These are phyloP conservation scores for Chrysemys picta DNA, from an alignment of 2,113 vertebrate species.

Conservation along the genomic window DNA sequence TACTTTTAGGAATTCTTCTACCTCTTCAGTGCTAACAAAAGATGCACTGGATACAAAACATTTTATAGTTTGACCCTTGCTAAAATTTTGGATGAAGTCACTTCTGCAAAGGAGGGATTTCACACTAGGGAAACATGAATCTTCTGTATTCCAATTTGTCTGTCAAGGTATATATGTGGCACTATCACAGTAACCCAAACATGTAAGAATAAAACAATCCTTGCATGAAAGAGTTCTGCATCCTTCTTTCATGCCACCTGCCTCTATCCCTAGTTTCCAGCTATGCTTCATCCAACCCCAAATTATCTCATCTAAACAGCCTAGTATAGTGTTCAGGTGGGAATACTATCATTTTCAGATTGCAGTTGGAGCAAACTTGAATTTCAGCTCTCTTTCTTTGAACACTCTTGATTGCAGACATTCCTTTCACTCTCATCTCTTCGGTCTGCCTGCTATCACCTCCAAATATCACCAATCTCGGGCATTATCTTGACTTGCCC, in stretches of 20 bases:
- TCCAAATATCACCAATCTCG: not conserved
- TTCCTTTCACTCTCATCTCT: not conserved
- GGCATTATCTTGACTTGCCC: not conserved
- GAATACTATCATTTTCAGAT: not conserved
- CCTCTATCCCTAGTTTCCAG: not conserved
- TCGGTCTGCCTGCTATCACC: not conserved
- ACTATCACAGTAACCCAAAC: not conserved
- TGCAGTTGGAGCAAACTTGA: not conserved
- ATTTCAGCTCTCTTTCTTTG: not conserved
- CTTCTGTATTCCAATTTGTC: not conserved
- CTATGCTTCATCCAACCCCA: not conserved
- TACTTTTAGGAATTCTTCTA: not conserved
- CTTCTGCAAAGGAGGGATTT: not conserved
- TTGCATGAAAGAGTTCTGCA: not conserved
- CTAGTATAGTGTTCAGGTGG: not conserved
- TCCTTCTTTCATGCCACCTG: not conserved
- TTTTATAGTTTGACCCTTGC: not conserved
- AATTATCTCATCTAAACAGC: not conserved
- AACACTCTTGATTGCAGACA: not conserved
- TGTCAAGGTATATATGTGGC: not conserved
- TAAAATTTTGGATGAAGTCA: not conserved
- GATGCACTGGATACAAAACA: not conserved
- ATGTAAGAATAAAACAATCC: not conserved
- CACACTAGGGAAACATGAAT: not conserved
- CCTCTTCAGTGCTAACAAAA: not conserved